These are phyloP conservation scores for Yponomeuta evonymella DNA, from an alignment of 2,888 invertebrate species.

Conservation along the genomic window DNA sequence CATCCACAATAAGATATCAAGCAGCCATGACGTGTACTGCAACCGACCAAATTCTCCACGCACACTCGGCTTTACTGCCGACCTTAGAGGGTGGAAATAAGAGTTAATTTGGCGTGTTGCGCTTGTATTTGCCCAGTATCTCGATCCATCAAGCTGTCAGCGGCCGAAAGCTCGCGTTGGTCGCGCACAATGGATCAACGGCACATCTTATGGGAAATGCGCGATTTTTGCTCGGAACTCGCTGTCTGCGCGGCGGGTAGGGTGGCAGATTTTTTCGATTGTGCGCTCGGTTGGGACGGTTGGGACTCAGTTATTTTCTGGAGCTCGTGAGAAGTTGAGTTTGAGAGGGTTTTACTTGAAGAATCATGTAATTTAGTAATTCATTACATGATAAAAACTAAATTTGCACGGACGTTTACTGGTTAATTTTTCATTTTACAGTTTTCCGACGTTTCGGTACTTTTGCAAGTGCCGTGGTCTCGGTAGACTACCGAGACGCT, in stretches of 20 bases:
- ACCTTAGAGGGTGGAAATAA: not conserved
- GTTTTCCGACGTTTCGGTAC: no score
- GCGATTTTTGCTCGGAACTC: not conserved
- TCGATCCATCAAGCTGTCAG: not conserved
- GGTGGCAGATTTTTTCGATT: not conserved
- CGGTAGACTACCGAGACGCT: no score
- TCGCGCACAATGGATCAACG: not conserved
- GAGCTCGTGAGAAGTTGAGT: no score
- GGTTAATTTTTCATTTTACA: no score
- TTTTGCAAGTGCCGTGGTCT: no score
- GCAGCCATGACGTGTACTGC: not conserved
- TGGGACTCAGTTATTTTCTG: no score
- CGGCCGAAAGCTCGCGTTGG: not conserved
- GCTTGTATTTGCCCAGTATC: not conserved
- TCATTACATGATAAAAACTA: no score
- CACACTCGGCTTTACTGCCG: not conserved
- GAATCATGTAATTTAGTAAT: no score
- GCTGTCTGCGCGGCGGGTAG: not conserved
- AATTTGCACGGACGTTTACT: no score
- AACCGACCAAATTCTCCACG: not conserved
- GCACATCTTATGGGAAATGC: not conserved
- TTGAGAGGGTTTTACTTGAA: no score
- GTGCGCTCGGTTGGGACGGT: not conserved
- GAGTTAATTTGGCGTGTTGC: not conserved
- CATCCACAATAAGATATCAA: conserved; percentile 1